Conservation (phyloP, 2,888 invertebrate species). For the Caenorhabditis plicata region DNA sequence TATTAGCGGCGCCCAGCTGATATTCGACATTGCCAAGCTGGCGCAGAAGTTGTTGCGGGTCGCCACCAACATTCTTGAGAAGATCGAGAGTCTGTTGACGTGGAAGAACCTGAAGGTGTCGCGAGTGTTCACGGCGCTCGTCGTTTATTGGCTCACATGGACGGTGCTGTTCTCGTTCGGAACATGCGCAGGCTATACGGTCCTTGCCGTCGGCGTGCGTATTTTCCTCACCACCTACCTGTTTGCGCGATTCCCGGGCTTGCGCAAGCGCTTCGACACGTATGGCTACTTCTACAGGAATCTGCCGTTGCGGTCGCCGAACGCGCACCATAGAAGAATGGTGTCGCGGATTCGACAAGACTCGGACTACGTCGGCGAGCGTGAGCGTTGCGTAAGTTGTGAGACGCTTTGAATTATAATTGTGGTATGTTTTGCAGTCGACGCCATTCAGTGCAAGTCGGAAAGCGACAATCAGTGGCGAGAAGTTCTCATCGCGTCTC, state of each 20-base stretch:
- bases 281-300: constrained; percentile 50
- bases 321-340: too few relatives aligned
- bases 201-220: constrained; percentile 66
- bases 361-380: background rate
- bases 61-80: constrained; percentile 65
- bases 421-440: background rate
- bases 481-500: constrained; percentile 36
- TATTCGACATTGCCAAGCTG: constrained; percentile 68
- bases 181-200: constrained; percentile 63
- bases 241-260: constrained; percentile 68
- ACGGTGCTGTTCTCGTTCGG: constrained; percentile 63
- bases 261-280: constrained; percentile 66
- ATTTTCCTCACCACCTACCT: constrained; percentile 69
- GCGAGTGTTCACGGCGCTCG: constrained; percentile 60
- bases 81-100: constrained; percentile 67
- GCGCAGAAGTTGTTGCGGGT: constrained; percentile 66
- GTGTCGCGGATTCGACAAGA: too few relatives aligned
- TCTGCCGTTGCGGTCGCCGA: constrained; percentile 21
- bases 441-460: constrained; percentile 2
- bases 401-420: background rate
- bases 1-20: constrained; percentile 64
- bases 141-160: constrained; percentile 62
- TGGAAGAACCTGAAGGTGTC: constrained; percentile 67
- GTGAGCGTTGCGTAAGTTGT: background rate
- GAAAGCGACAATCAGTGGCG: constrained; percentile 18